phyloP scores from a whole-genome alignment of 1,140 invertebrate species.

The Drosophila tani region DNA sequence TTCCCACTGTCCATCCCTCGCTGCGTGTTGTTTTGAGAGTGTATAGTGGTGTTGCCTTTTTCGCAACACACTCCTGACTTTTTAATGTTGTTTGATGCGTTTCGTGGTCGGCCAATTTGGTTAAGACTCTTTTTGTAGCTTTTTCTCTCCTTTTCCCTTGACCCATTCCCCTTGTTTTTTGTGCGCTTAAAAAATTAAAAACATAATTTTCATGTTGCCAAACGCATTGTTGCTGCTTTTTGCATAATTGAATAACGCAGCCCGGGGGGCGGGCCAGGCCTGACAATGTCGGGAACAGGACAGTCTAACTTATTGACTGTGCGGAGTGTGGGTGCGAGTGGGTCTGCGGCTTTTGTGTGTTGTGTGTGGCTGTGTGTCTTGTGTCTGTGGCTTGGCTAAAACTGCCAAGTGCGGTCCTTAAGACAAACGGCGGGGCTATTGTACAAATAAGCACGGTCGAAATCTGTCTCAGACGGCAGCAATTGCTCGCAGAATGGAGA shows the following conservation, averaged over 20 bases:
- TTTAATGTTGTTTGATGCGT: conserved; percentile 65
- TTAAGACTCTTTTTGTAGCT: conserved; percentile 25
- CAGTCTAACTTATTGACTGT: conserved; percentile 47
- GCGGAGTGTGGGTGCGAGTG: conserved; percentile 1
- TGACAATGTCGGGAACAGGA: conserved; percentile 48
- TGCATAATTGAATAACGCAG: conserved; percentile 74
- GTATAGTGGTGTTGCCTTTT: conserved; percentile 31
- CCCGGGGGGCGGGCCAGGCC: conserved; percentile 17
- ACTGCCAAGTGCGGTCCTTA: conserved; percentile 32
- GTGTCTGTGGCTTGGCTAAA: conserved; percentile 28
- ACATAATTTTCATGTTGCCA: conserved; percentile 70
- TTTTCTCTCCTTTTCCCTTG: not conserved
- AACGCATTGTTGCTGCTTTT: conserved; percentile 53
- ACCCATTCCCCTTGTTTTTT: conserved; percentile 10
- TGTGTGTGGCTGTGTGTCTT: not conserved
- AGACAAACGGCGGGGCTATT: conserved; percentile 55
- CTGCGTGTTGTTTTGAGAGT: conserved; percentile 6
- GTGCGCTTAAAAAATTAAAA: conserved; percentile 55
- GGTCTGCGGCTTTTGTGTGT: conserved; percentile 9
- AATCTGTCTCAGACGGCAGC: conserved; percentile 66
- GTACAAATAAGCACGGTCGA: conserved; percentile 53
- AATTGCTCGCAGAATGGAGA: conserved; percentile 49
- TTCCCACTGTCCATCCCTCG: conserved; percentile 1
- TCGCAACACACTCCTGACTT: conserved; percentile 58
- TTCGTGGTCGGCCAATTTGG: conserved; percentile 28